Evolutionary conservation across 2,888 invertebrate species (phyloP).

Genomic region (Synanthedon andrenaeformis): DNA sequence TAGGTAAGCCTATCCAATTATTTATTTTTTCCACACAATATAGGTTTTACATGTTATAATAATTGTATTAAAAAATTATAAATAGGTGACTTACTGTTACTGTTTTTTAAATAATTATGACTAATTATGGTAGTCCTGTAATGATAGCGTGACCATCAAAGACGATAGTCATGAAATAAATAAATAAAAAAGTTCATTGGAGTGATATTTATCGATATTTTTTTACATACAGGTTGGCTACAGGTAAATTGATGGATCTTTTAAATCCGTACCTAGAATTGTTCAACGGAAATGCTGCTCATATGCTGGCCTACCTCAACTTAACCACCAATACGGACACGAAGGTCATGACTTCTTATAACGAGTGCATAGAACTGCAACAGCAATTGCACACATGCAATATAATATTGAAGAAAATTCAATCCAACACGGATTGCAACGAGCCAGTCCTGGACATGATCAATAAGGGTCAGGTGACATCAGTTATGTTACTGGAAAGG

Average conservation of each 20-base stretch:
- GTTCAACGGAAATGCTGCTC: constrained; percentile 85
- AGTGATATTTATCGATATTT: too few relatives aligned
- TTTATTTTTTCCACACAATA: too few relatives aligned
- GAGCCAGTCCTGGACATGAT: constrained; percentile 37
- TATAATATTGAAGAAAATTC: constrained; percentile 80
- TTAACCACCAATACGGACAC: constrained; percentile 73
- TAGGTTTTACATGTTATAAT: too few relatives aligned
- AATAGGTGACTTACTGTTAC: too few relatives aligned
- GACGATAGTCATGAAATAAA: too few relatives aligned
- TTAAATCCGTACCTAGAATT: constrained; percentile 81
- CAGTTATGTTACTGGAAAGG: constrained; percentile 61
- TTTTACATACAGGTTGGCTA: constrained; percentile 80
- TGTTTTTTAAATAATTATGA: too few relatives aligned
- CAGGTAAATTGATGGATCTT: constrained; percentile 84
- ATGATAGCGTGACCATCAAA: too few relatives aligned
- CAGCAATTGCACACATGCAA: constrained; percentile 88
- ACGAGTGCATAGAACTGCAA: constrained; percentile 90
- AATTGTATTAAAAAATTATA: too few relatives aligned
- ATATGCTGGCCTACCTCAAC: constrained; percentile 85
- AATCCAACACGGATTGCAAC: constrained; percentile 63
- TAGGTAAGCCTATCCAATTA: constrained; percentile 26
- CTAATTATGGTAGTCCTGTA: too few relatives aligned
- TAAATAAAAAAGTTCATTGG: too few relatives aligned
- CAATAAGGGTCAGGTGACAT: constrained; percentile 33
- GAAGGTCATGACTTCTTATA: constrained; percentile 52